A percentile compares a stretch with the other conserved stretches of the same genome.
These are phyloP conservation scores for Acrocephalus kingi DNA, from an alignment of 2,113 vertebrate genomes.

Conservation along the genomic window DNA sequence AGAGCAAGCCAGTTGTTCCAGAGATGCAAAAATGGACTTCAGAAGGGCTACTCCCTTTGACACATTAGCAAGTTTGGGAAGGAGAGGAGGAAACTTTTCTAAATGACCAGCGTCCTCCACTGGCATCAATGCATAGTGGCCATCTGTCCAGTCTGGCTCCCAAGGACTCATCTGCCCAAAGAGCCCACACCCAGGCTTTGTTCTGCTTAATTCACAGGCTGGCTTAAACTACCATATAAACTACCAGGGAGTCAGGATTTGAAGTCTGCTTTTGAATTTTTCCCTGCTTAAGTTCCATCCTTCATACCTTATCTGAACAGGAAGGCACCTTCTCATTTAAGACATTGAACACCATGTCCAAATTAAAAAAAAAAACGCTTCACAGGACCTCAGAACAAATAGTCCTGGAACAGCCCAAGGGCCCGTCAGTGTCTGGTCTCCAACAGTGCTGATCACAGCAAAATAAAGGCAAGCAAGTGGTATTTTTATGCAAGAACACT, in stretches of 20 bases:
- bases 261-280: neutral
- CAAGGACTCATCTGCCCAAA: neutral
- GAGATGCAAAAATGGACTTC: neutral
- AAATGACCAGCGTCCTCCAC: neutral
- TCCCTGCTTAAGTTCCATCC: neutral
- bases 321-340: neutral
- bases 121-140: neutral
- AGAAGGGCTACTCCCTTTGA: neutral
- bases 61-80: neutral
- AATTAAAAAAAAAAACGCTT: neutral
- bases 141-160: neutral
- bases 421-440: neutral
- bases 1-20: neutral
- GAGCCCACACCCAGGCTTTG: neutral
- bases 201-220: neutral
- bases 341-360: neutral
- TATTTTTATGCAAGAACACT: neutral
- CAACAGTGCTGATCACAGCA: neutral
- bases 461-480: neutral
- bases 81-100: neutral
- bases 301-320: neutral
- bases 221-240: neutral
- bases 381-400: neutral
- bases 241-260: neutral
- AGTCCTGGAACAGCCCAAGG: neutral